Conservation (phyloP, 2,797 vertebrate genomes). For the Crocidura indochinensis region DNA sequence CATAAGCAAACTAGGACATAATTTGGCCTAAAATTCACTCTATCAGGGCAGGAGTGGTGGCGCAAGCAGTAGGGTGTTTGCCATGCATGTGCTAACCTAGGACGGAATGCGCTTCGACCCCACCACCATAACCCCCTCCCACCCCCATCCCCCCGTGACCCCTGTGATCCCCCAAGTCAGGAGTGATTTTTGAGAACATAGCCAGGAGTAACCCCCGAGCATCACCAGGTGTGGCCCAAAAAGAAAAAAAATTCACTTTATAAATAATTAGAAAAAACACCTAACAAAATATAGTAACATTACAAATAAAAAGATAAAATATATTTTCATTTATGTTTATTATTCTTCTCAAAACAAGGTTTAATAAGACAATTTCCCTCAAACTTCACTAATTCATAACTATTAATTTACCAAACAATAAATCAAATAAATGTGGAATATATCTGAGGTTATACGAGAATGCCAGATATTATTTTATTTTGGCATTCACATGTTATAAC, state of each 20-base stretch:
- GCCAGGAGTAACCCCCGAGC: too few species aligned
- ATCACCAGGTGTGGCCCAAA: too few species aligned
- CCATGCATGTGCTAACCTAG: too few species aligned
- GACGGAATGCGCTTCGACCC: too few species aligned
- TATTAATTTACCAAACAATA: constrained; percentile 58
- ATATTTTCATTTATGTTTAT: constrained; percentile 35
- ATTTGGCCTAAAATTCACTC: background rate
- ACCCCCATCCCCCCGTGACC: too few species aligned
- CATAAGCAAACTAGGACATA: background rate
- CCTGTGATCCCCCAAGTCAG: too few species aligned
- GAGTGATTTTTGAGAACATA: too few species aligned
- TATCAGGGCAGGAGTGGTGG: background rate
- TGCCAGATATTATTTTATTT: constrained; percentile 43
- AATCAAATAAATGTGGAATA: constrained; percentile 22
- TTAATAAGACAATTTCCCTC: background rate
- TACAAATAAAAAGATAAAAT: constrained; percentile 9
- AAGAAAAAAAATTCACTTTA: background rate
- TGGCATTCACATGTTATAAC: constrained; percentile 39
- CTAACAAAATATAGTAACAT: constrained; percentile 30
- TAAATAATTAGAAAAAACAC: constrained; percentile 31
- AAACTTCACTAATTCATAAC: constrained; percentile 3
- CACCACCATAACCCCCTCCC: too few species aligned
- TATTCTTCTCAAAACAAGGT: background rate
- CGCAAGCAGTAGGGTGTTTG: too few species aligned
- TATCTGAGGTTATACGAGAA: constrained; percentile 1